phyloP scores from a whole-genome alignment of 2,888 invertebrate species.

The Pemphredon lugubris region DNA sequence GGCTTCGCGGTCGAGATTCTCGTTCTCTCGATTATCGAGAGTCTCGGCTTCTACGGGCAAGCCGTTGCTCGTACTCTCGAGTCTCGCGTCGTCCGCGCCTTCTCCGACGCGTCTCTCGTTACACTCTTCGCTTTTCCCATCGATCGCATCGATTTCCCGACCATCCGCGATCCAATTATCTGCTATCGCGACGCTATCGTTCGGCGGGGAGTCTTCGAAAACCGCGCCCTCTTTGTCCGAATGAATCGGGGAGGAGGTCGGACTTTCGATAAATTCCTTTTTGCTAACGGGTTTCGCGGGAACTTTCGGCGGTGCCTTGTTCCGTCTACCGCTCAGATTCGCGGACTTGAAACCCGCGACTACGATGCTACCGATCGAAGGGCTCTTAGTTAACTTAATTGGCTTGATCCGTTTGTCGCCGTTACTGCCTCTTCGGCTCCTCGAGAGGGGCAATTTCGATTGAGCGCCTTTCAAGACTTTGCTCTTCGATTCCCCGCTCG shows the following conservation, averaged over 20 bases:
- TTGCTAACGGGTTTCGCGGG: slow-evolving; percentile 50
- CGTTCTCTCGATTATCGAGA: too few species aligned
- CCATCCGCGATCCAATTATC: too few species aligned
- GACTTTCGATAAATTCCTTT: too few species aligned
- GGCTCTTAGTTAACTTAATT: slow-evolving; percentile 61
- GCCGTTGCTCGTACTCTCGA: too few species aligned
- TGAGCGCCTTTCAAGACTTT: background rate
- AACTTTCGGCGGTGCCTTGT: slow-evolving; percentile 58
- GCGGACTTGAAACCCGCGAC: background rate
- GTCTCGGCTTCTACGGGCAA: too few species aligned
- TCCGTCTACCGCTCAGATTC: slow-evolving; percentile 3
- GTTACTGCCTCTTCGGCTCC: background rate
- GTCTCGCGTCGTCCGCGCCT: background rate
- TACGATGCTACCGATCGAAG: slow-evolving; percentile 58
- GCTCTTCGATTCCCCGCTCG: background rate
- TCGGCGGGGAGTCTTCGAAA: too few species aligned
- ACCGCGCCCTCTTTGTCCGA: too few species aligned
- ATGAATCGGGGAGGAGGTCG: too few species aligned
- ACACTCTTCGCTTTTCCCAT: background rate
- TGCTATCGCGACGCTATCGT: too few species aligned
- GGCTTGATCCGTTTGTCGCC: slow-evolving; percentile 60
- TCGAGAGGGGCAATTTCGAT: slow-evolving; percentile 49
- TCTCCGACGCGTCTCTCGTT: background rate
- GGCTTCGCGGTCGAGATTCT: slow-evolving; percentile 32
- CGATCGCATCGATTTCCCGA: too few species aligned